Evolutionary conservation across 2,888 invertebrate species (phyloP), one percentile per base, ranked within the genome.

Genomic region (Dasypolia templi): DNA sequence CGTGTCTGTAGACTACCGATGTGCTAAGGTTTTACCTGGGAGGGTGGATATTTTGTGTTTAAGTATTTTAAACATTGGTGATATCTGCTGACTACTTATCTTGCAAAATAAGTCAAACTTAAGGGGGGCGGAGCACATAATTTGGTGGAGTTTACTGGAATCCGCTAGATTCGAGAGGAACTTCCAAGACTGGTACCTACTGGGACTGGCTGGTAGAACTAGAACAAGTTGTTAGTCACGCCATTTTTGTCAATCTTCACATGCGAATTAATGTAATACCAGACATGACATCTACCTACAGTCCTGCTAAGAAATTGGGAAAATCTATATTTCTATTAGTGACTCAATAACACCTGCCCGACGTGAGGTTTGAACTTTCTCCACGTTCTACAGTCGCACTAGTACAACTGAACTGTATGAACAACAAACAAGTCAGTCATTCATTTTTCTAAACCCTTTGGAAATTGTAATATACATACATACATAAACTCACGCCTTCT

Each of bases 1-100:
- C 77, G 75, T 72, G 79, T 62, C 67, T 63, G 42, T n/a, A 62
- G 29, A 66, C 74, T 74, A 71, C 69, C n/a, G 49, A 44, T 65
- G 42, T 53, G 19, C 22, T 14, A 46, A 14, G 75, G 75, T 32
- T 65, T 73, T 63, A 65, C 72, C 70, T 68, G 78, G 12, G 32
- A 72, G 35, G 49, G 29, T 56, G 0, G 12, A 32, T 51, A 22
- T 35, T 64, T 29, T 32, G 19, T 29, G 29, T 29, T 29, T 17
- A 7, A 3, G 0, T 19, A 29, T 56, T 72, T n/a, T 19, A 14
- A 56, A n/a, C 4, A 3, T 32, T 12, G 12, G 5, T 61, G 14
- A 12, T 26, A 46, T 4, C 17, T 55, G 29, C 19, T 1, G 29
- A 55, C 12, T 26, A 17, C 12, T 51, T 51, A n/a, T 51, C 1